Evolutionary conservation across 2,888 invertebrate species (phyloP), one percentile per base, ranked within the genome.

Genomic region (Dysmachus trigonus): DNA sequence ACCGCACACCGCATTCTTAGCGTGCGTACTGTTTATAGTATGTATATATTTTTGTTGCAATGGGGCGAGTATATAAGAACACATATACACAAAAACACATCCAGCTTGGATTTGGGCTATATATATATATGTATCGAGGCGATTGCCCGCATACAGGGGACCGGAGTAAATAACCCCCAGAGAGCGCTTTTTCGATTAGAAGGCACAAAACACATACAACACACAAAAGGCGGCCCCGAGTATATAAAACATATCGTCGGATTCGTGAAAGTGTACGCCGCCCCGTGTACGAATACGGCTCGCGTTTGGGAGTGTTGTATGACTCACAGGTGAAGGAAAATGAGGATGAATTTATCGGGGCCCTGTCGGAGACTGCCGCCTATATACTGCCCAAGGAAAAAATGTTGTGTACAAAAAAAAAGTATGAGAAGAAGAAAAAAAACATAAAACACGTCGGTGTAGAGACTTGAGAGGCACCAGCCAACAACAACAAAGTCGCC

Each of bases 361-460:
- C 91, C 91, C 88, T 88, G 90, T 90, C 90, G 89, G 91, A 91
- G 90, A 91, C 91, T 90, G 90, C 88, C 87, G 88, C 88, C 89
- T 90, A 90, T 90, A 89, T 90, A 89, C 90, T 90, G 81, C 82
- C 35, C 47, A 73, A 86, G 38, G 72, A 83, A 83, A 83, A 83
- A 83, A 83, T 41, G 33, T 83, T 88, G 18, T 85, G 73, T 86
- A 83, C 33, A 31, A 35, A 62, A 35, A 62, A 81, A 53, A 51
- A 51, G 41, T 4, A 41, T 2, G 6, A 41, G 3, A 41, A 18
- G 15, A 51, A n/a, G 1, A 18, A 18, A 18, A 51, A 51, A 18
- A 18, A n/a, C n/a, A 1, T n/a, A n/a, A n/a, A n/a, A 51, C n/a
- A 51, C n/a, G 10, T 62, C 22, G 30, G 47, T 41, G 71, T 83